Percentiles rank a stretch among this genome's conserved stretches.
phyloP scores from a whole-genome alignment of 2,888 invertebrate genomes.

The Odontocolon sp. region DNA sequence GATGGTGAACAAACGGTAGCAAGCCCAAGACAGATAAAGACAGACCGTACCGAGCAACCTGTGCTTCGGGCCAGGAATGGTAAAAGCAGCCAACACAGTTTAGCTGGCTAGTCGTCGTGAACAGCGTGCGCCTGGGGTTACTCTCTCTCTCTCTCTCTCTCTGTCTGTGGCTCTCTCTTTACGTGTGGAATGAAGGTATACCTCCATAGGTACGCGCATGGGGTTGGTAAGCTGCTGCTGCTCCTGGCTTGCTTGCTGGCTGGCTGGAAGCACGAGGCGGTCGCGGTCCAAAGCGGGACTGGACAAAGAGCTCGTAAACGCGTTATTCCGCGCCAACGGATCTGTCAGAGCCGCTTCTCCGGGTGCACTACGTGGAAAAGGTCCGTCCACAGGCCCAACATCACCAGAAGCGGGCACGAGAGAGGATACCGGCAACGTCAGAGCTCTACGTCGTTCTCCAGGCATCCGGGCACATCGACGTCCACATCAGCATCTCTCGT shows the following conservation, averaged over 20 bases:
- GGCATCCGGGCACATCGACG: conserved; percentile 55
- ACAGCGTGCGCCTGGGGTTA: conserved; percentile 36
- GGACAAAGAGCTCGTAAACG: conserved; percentile 80
- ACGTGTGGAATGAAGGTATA: background rate
- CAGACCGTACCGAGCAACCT: conserved; percentile 48
- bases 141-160: conserved; percentile 35
- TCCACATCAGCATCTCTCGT: conserved; percentile 56
- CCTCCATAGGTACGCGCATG: conserved; percentile 50
- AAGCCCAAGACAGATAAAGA: conserved; percentile 43
- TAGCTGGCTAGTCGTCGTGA: conserved; percentile 24
- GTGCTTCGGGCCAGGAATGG: conserved; percentile 47
- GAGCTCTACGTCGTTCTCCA: conserved; percentile 40
- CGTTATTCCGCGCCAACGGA: conserved; percentile 81
- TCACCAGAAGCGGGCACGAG: conserved; percentile 47
- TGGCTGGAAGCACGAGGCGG: conserved; percentile 67
- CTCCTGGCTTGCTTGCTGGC: conserved; percentile 43
- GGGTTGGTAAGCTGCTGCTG: conserved; percentile 55
- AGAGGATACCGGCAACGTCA: conserved; percentile 38
- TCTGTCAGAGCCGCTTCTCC: conserved; percentile 80
- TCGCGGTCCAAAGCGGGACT: conserved; percentile 75
- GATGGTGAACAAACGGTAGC: conserved; percentile 41
- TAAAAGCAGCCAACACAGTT: conserved; percentile 30
- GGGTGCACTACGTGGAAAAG: conserved; percentile 67
- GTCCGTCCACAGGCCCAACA: conserved; percentile 60
- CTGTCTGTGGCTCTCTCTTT: conserved; percentile 14